These are phyloP conservation scores for Phrynocephalus vlangalii DNA, from an alignment of 2,797 vertebrate genomes.

Conservation along the genomic window DNA sequence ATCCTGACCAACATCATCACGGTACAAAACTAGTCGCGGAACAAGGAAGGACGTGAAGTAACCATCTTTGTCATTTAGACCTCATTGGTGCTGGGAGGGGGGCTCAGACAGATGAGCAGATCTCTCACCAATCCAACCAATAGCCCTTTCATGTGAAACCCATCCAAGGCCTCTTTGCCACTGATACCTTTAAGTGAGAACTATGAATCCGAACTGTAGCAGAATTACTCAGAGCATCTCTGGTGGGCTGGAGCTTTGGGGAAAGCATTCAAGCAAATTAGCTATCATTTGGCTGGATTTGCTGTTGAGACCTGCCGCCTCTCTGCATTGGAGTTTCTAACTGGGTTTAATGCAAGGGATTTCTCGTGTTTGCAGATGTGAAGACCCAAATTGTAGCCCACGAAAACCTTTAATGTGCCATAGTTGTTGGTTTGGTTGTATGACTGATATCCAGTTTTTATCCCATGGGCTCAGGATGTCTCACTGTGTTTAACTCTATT, in stretches of 20 bases:
- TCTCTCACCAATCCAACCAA: slow-evolving; percentile 43
- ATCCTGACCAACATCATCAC: no score
- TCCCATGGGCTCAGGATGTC: background rate
- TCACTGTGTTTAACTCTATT: background rate
- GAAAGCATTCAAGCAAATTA: slow-evolving; percentile 50
- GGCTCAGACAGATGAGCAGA: slow-evolving; percentile 47
- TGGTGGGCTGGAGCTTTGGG: slow-evolving; percentile 44
- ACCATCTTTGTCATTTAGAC: slow-evolving; percentile 31
- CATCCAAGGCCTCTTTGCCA: slow-evolving; percentile 36
- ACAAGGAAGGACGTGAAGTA: no score
- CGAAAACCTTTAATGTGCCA: no score
- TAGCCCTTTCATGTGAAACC: slow-evolving; percentile 57
- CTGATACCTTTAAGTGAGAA: slow-evolving; percentile 35
- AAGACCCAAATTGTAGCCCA: background rate
- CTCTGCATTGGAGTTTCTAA: background rate
- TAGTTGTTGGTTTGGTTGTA: no score
- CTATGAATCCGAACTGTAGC: slow-evolving; percentile 51
- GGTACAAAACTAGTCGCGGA: no score
- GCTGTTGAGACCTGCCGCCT: background rate
- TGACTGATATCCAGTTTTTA: background rate
- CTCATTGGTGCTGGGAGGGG: slow-evolving; percentile 12
- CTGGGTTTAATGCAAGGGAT: background rate
- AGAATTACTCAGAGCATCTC: slow-evolving; percentile 60
- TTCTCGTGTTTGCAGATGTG: background rate
- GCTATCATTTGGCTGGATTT: slow-evolving; percentile 24